Percentiles rank a stretch among this genome's conserved stretches.
These are phyloP conservation scores for Apodemus agrarius DNA, from an alignment of 2,797 vertebrate species.

Conservation along the genomic window DNA sequence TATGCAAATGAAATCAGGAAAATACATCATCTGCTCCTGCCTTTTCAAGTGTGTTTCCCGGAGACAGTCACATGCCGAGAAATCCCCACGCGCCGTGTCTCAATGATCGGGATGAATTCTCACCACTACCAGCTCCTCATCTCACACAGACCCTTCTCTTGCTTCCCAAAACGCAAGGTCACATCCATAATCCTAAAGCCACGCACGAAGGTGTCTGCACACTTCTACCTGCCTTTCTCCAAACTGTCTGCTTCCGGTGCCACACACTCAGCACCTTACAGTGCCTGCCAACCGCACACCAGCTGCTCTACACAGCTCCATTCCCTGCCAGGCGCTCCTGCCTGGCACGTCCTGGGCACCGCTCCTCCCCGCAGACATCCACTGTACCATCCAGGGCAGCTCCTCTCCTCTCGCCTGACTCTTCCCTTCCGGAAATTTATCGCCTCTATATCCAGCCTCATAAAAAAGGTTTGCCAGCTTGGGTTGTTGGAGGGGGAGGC, in stretches of 20 bases:
- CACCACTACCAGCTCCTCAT: not conserved
- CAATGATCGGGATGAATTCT: not conserved
- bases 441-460: not conserved
- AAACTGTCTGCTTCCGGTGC: not conserved
- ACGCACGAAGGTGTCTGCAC: not conserved
- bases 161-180: not conserved
- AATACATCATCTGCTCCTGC: not conserved
- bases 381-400: not conserved
- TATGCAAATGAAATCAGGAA: conserved; percentile 3
- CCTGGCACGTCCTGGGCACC: not conserved
- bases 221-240: not conserved
- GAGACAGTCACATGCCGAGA: not conserved
- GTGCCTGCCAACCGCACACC: not conserved
- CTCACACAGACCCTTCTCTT: not conserved
- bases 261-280: not conserved
- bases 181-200: too few species aligned
- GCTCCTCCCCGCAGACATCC: not conserved
- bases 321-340: not conserved
- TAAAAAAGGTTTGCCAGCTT: not conserved
- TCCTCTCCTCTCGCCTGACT: not conserved
- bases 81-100: not conserved
- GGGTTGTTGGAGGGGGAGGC: not conserved
- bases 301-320: not conserved
- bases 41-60: conserved; percentile 23
- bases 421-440: not conserved